These are phyloP conservation scores for Mastomys coucha DNA, from an alignment of 2,113 vertebrate species.

Conservation along the genomic window DNA sequence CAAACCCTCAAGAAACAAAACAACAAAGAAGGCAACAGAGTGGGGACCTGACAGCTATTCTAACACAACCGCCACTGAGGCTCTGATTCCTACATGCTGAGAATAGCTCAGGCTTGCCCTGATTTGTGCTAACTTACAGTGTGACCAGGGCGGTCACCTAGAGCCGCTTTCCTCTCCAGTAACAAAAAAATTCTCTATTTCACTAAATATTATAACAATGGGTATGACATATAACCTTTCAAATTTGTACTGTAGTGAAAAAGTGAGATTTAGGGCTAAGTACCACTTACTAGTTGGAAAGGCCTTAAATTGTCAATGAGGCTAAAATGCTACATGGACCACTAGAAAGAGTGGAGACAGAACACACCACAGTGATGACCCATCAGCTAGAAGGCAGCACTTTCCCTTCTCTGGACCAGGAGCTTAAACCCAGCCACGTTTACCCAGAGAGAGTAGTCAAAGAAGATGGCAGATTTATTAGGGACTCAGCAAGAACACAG, in stretches of 20 bases:
- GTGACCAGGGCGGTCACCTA: neutral
- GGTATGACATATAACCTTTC: neutral
- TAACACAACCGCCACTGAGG: rapidly evolving
- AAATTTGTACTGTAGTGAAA: neutral
- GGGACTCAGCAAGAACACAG: neutral
- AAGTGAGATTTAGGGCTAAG: neutral
- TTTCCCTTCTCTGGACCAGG: neutral
- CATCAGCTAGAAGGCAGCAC: rapidly evolving
- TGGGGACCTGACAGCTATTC: rapidly evolving
- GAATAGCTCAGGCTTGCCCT: neutral
- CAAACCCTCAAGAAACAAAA: neutral
- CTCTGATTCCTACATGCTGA: rapidly evolving
- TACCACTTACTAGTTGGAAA: neutral
- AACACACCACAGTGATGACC: too few species aligned
- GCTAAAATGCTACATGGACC: neutral
- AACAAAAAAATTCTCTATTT: neutral
- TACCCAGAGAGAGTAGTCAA: rapidly evolving
- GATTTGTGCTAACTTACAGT: neutral
- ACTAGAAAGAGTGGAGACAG: neutral
- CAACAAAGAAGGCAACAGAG: neutral
- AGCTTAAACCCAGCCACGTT: rapidly evolving
- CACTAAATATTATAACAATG: rapidly evolving
- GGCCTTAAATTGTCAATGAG: neutral
- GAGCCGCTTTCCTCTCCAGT: neutral
- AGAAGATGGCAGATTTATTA: neutral